Conservation (phyloP, 2,888 invertebrate species). For the Trissoscelio sp. region DNA sequence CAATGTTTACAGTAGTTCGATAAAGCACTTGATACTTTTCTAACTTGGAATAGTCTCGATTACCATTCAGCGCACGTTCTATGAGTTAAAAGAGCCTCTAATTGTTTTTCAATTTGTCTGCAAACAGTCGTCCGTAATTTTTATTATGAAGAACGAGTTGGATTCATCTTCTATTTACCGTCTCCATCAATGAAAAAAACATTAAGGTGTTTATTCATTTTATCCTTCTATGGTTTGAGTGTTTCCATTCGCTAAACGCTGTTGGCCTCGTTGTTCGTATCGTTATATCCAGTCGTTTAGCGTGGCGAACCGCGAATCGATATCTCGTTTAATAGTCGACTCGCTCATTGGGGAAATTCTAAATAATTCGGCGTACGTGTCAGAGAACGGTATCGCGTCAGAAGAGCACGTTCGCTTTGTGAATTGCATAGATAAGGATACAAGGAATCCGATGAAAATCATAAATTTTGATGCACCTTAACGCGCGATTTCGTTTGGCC, state of each 20-base stretch:
- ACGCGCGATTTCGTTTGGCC: slow-evolving; percentile 1
- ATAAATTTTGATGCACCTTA: slow-evolving; percentile 22
- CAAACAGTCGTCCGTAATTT: slow-evolving; percentile 35
- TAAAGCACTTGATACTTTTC: slow-evolving; percentile 41
- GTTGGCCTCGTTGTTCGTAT: slow-evolving; percentile 60
- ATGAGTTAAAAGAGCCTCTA: slow-evolving; percentile 19
- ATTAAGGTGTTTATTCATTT: slow-evolving; percentile 36
- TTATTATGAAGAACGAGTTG: slow-evolving; percentile 12
- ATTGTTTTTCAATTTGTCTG: slow-evolving; percentile 46
- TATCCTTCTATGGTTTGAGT: slow-evolving; percentile 22
- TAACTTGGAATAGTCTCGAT: slow-evolving; percentile 24
- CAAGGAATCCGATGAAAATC: slow-evolving; percentile 21
- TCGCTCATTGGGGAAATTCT: slow-evolving; percentile 72
- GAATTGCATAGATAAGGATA: slow-evolving; percentile 26
- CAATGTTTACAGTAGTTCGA: slow-evolving; percentile 31
- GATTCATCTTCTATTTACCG: not conserved
- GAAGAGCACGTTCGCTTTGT: slow-evolving; percentile 35
- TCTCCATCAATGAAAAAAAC: slow-evolving; percentile 3
- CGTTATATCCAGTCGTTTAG: slow-evolving; percentile 73
- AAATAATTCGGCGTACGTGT: slow-evolving; percentile 74
- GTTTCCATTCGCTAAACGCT: slow-evolving; percentile 58
- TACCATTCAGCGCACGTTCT: slow-evolving; percentile 30
- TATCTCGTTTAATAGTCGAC: slow-evolving; percentile 75
- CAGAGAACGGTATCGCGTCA: slow-evolving; percentile 58
- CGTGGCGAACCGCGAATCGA: slow-evolving; percentile 76